Conservation (phyloP, 2,797 vertebrate genomes). For the Morelia viridis region DNA sequence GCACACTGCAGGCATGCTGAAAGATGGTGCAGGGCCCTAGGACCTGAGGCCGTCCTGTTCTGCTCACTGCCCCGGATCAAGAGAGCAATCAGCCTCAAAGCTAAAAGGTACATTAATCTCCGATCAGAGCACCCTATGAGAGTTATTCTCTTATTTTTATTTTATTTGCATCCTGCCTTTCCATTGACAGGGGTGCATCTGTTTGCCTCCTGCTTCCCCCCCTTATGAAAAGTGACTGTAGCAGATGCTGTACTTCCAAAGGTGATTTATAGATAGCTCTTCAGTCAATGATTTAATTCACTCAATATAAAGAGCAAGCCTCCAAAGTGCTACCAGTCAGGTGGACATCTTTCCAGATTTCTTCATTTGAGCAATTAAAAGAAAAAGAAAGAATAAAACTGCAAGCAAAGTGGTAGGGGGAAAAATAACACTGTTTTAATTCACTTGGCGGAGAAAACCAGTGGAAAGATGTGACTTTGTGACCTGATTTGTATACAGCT, state of each 20-base stretch:
- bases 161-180: not conserved
- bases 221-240: slow-evolving; percentile 46
- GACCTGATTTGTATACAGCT: not conserved
- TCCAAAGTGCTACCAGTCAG: slow-evolving; percentile 5
- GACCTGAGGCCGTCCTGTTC: not conserved
- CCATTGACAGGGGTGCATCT: not conserved
- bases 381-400: not conserved
- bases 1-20: not conserved
- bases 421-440: not conserved
- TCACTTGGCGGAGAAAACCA: not conserved
- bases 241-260: slow-evolving; percentile 46
- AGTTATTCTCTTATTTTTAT: not conserved
- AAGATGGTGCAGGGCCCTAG: not conserved
- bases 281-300: slow-evolving; percentile 32
- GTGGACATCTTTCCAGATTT: not conserved
- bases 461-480: not conserved
- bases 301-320: slow-evolving; percentile 2
- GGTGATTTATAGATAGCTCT: not conserved
- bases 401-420: not conserved
- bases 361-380: slow-evolving; percentile 11
- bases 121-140: not conserved
- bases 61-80: too few relatives aligned
- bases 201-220: too few relatives aligned
- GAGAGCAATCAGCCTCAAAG: not conserved
- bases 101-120: not conserved